A percentile compares a stretch with the other conserved stretches of the same genome.
phyloP scores from a whole-genome alignment of 2,113 vertebrate genomes.

The Oryzias curvinotus region DNA sequence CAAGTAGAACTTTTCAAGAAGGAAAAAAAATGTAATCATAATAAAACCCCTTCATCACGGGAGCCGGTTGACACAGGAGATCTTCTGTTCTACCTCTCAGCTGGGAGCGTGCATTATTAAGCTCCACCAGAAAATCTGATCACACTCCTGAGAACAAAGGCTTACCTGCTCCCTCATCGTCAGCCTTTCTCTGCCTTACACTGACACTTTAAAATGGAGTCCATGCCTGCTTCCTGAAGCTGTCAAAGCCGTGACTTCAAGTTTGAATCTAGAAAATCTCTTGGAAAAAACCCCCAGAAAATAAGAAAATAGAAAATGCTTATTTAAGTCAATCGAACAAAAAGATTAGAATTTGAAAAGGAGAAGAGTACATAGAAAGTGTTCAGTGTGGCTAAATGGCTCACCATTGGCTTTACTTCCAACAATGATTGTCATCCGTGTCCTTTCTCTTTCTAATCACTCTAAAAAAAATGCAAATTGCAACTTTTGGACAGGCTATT shows the following conservation, averaged over 20 bases:
- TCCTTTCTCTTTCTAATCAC: too few relatives aligned
- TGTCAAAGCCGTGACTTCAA: constrained; percentile 40
- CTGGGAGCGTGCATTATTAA: constrained; percentile 28
- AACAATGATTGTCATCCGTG: too few relatives aligned
- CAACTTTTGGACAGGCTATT: too few relatives aligned
- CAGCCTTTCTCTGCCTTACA: constrained; percentile 3
- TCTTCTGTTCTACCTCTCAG: constrained; percentile 29
- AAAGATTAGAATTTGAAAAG: too few relatives aligned
- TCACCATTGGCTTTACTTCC: too few relatives aligned
- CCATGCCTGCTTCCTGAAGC: constrained; percentile 24
- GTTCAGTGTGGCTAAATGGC: too few relatives aligned
- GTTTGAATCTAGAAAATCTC: constrained; percentile 31
- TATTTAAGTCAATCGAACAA: too few relatives aligned
- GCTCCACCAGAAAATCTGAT: constrained; percentile 34
- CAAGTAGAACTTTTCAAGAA: too few relatives aligned
- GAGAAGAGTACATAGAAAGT: too few relatives aligned
- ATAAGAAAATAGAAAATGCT: too few relatives aligned
- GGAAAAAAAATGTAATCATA: too few relatives aligned
- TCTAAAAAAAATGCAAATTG: too few relatives aligned
- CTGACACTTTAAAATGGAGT: constrained; percentile 30
- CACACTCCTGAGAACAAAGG: constrained; percentile 36
- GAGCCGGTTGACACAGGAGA: constrained; percentile 38
- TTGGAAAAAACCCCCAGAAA: not conserved
- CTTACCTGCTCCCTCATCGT: constrained; percentile 37
- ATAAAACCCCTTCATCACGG: not conserved